Evolutionary conservation across 2,888 invertebrate species (phyloP), one percentile per base, ranked within the genome.

Genomic region (Chesias legatella): DNA sequence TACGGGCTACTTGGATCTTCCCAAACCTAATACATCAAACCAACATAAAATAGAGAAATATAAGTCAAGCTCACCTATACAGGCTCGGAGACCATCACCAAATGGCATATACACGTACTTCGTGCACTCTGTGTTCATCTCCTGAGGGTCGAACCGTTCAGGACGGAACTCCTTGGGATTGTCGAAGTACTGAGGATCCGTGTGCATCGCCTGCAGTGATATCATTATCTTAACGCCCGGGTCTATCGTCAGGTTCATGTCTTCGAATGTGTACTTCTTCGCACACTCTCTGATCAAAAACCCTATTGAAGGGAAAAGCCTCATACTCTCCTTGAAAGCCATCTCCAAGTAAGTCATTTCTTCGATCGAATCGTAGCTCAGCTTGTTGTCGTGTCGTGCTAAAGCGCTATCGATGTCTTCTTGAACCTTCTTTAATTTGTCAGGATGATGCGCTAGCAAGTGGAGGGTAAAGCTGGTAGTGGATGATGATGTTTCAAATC

Each of bases 401-500:
- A 76, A 43, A 17, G 5, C 13, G 3, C 13, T 17, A 17, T 17
- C 13, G 13, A 17, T 17, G 28, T 74, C 73, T 1, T 17, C 13
- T 17, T 17, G 13, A 17, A 5, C 13, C 5, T 17, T 17, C 13
- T 17, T 17, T 17, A 75, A 76, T 9, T 60, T 60, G 1, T 67
- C 61, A 3, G 68, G 73, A 34, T 71, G 46, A 43, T 47, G 13
- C 2, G 77, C 82, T 7, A 77, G 56, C 43, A 75, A 72, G 35
- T 75, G 77, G n/a, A 77, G 54, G 9, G 73, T 70, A 41, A 55
- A 74, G 38, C 74, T 73, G 2, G 75, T 68, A 1, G 73, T 67
- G 1, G 74, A 67, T 0, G 77, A 73, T 0, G 75, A 74, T 0
- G 77, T 76, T 43, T 78, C 78, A 10, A 76, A 73, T 1, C 75